Conservation (phyloP, 2,113 vertebrate genomes). For the Craseonycteris thonglongyai region DNA sequence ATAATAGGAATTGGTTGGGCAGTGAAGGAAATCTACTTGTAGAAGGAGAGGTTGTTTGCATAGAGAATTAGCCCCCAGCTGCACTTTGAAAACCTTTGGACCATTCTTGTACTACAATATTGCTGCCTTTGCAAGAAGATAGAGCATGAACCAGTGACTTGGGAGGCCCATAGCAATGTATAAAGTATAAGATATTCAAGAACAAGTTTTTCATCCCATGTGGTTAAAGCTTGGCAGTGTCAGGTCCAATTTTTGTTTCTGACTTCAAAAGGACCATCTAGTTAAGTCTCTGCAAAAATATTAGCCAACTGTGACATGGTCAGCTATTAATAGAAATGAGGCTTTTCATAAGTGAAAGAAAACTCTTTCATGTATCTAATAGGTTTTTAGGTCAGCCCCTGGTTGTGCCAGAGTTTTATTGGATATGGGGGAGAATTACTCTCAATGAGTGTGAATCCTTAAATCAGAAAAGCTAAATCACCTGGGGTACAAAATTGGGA, state of each 20-base stretch:
- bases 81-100: slow-evolving; percentile 19
- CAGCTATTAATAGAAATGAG: not conserved
- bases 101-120: not conserved
- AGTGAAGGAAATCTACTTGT: slow-evolving; percentile 10
- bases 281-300: not conserved
- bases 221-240: not conserved
- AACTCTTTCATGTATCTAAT: not conserved
- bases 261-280: not conserved
- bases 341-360: slow-evolving; percentile 12
- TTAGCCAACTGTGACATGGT: not conserved
- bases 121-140: not conserved
- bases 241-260: not conserved
- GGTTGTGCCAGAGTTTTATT: slow-evolving; percentile 17
- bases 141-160: not conserved
- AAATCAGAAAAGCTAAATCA: not conserved
- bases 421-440: not conserved
- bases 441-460: slow-evolving; percentile 1
- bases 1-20: not conserved
- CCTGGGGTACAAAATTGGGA: not conserved
- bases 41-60: not conserved
- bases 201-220: not conserved
- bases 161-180: not conserved
- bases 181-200: not conserved
- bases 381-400: not conserved
- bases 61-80: not conserved